A percentile compares a stretch with the other conserved stretches of the same genome.
Evolutionary conservation across 1,140 invertebrate species (phyloP).

Genomic region (Bombus confusus): DNA sequence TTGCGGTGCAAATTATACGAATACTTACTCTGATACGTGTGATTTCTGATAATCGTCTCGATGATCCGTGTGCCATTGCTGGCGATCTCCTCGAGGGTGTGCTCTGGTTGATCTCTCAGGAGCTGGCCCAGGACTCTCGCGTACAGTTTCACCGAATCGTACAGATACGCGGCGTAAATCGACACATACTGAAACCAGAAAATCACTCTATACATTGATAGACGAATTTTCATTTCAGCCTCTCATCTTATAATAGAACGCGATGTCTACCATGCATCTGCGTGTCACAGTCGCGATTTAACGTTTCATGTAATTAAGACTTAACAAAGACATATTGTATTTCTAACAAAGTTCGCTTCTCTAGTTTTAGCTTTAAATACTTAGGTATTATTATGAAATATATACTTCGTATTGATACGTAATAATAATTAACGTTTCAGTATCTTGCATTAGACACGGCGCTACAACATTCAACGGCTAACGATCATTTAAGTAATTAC

Average conservation of each 20-base stretch:
- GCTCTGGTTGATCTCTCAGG: conserved; percentile 84
- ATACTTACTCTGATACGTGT: conserved; percentile 90
- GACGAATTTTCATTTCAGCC: neutral
- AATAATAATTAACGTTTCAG: neutral
- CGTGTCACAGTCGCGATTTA: neutral
- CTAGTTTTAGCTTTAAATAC: too few relatives aligned
- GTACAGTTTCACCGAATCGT: conserved; percentile 97
- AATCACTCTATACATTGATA: neutral
- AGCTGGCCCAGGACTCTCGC: conserved; percentile 91
- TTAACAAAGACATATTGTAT: too few relatives aligned
- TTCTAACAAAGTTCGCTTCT: too few relatives aligned
- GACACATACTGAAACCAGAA: conserved; percentile 88
- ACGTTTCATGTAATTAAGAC: too few relatives aligned
- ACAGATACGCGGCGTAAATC: conserved; percentile 97
- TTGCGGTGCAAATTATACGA: conserved; percentile 27
- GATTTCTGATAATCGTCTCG: conserved; percentile 89
- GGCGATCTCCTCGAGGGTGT: conserved; percentile 87
- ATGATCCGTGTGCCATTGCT: conserved; percentile 91
- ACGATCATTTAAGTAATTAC: too few relatives aligned
- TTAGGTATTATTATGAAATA: too few relatives aligned
- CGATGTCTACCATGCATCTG: neutral
- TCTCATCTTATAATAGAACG: neutral
- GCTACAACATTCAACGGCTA: too few relatives aligned
- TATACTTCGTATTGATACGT: neutral
- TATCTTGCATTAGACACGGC: neutral